A percentile compares a stretch with the other conserved stretches of the same genome.
These are phyloP conservation scores for Gymnarchus niloticus DNA, from an alignment of 2,113 vertebrate species.

Conservation along the genomic window DNA sequence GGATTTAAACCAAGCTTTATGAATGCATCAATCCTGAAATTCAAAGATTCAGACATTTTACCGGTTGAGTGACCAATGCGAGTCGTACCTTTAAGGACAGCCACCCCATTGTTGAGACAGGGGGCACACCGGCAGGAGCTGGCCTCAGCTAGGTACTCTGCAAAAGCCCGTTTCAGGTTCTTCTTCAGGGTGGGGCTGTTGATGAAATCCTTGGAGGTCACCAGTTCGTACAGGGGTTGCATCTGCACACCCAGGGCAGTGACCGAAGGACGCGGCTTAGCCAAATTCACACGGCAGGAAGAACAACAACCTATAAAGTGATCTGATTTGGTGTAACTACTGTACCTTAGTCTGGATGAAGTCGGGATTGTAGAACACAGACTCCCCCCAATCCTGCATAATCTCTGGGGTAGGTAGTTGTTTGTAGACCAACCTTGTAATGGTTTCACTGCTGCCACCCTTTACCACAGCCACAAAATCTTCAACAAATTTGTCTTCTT, in stretches of 20 bases:
- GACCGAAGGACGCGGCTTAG: no score
- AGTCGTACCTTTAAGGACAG: conserved; percentile 71
- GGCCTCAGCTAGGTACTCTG: conserved; percentile 72
- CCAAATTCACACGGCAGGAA: background rate
- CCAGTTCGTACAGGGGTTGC: conserved; percentile 74
- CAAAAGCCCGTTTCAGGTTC: conserved; percentile 74
- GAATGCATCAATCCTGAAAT: background rate
- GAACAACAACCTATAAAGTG: background rate
- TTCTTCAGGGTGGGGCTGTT: conserved; percentile 60
- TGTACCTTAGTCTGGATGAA: conserved; percentile 72
- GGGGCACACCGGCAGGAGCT: conserved; percentile 76
- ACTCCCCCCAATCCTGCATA: conserved; percentile 83
- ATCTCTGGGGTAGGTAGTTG: conserved; percentile 68
- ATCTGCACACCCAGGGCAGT: conserved; percentile 54
- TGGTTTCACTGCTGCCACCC: conserved; percentile 74
- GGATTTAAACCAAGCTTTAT: background rate
- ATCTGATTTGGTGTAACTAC: background rate
- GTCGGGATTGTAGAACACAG: conserved; percentile 78
- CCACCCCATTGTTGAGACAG: conserved; percentile 75
- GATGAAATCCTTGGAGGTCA: conserved; percentile 66
- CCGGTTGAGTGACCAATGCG: background rate
- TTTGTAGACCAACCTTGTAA: conserved; percentile 63
- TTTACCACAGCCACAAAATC: conserved; percentile 69
- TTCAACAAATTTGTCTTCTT: conserved; percentile 53
- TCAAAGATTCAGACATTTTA: background rate